phyloP scores from a whole-genome alignment of 2,888 invertebrate species.

The Cremastobaeus sp. region DNA sequence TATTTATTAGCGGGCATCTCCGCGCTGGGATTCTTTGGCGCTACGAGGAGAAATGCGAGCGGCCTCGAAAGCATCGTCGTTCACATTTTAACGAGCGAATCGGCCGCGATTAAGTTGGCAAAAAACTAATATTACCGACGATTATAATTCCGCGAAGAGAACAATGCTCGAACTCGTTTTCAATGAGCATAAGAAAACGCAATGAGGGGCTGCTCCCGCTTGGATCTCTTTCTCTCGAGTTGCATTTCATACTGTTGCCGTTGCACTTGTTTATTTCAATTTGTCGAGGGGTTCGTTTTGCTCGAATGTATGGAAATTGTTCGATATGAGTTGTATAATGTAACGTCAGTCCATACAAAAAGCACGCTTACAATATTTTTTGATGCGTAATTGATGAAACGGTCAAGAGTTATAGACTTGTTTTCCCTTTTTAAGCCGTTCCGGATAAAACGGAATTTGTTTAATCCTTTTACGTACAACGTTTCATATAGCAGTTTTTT shows the following conservation, averaged over 20 bases:
- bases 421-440: conserved; percentile 12
- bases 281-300: conserved; percentile 19
- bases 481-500: too few relatives aligned
- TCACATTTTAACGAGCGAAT: conserved; percentile 69
- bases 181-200: conserved; percentile 57
- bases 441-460: too few relatives aligned
- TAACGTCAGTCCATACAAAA: conserved; percentile 22
- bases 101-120: conserved; percentile 66
- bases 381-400: too few relatives aligned
- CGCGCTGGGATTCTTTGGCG: conserved; percentile 66
- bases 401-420: conserved; percentile 15
- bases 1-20: conserved; percentile 68
- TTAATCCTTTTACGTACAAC: too few relatives aligned
- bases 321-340: conserved; percentile 38
- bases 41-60: conserved; percentile 72
- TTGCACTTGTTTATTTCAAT: conserved; percentile 18
- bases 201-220: conserved; percentile 33
- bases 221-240: conserved; percentile 12
- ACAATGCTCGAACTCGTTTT: conserved; percentile 65
- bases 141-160: conserved; percentile 67
- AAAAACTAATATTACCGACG: conserved; percentile 71
- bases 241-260: conserved; percentile 37
- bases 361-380: too few relatives aligned
- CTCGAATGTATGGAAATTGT: conserved; percentile 36
- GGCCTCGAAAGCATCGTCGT: conserved; percentile 61